Base-by-base conservation (phyloP, 37 sponge, comb jelly and placozoan species). In the Tethya wilhelma region DNA sequence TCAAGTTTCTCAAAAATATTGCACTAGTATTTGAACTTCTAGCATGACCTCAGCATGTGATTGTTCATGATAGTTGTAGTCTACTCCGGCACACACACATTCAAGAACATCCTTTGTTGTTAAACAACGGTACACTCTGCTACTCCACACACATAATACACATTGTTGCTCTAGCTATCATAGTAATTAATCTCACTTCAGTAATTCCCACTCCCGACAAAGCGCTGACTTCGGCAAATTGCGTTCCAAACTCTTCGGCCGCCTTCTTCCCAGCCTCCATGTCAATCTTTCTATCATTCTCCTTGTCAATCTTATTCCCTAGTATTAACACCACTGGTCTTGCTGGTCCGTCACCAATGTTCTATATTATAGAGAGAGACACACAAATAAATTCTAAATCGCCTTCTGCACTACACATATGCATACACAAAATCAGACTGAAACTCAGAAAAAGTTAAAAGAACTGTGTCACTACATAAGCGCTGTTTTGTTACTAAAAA, bases 151-250 rank as follows among this genome's bases (percentile, higher is more conserved):
- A 26, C 57, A n/a, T n/a, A n/a, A n/a, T n/a, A n/a, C n/a, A n/a
- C n/a, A n/a, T n/a, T n/a, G n/a, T n/a, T n/a, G n/a, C n/a, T n/a
- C n/a, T n/a, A n/a, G n/a, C n/a, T n/a, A n/a, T 14, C 53, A 29
- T 60, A 44, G 2, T 37, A 14, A 0, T 25, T 7, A 22, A 0
- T 22, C 86, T 79, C 38, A 93, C 93, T 63, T 81, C 76, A 14
- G 88, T 86, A 9, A 88, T 78, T n/a, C 83, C 83, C 14, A 71
- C 64, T 30, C 94, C 94, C 29, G 83, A 79, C 36, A 63, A 59
- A 26, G 94, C 94, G 43, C 94, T 93, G 45, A 86, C 70, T 89
- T 93, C 94, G 39, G 77, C 80, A 55, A 84, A 89, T 37, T 39
- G 66, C 45, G 79, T 67, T 20, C 75, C 77, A 66, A 60, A 77